These are phyloP conservation scores for Forbesichthys papilliferus DNA, from an alignment of 2,113 vertebrate genomes.

Conservation along the genomic window DNA sequence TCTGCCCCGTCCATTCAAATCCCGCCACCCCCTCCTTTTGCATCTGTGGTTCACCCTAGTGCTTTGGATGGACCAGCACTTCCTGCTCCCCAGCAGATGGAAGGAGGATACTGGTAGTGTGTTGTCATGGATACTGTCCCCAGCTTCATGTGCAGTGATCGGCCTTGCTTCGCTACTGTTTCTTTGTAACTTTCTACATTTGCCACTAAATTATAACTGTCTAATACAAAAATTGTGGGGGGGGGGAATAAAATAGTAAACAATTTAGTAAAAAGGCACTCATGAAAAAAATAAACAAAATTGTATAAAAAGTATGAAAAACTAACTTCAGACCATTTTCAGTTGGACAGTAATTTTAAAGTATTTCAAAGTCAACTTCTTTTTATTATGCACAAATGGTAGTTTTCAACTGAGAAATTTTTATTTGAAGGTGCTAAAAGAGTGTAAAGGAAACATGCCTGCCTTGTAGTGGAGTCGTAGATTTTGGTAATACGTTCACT, in stretches of 20 bases:
- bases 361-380: constrained; percentile 89
- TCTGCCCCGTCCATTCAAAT: constrained; percentile 36
- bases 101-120: constrained; percentile 77
- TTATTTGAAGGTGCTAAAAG: constrained; percentile 95
- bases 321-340: constrained; percentile 81
- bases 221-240: constrained; percentile 70
- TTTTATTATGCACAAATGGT: constrained; percentile 92
- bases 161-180: constrained; percentile 93
- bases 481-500: constrained; percentile 88
- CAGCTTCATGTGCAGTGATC: constrained; percentile 95
- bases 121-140: constrained; percentile 86
- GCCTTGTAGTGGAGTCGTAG: constrained; percentile 96
- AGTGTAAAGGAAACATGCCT: constrained; percentile 91
- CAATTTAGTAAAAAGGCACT: constrained; percentile 83
- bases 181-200: constrained; percentile 91
- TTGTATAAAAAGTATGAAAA: constrained; percentile 76
- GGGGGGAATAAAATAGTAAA: constrained; percentile 62
- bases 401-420: constrained; percentile 91
- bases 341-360: constrained; percentile 78
- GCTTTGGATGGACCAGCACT: constrained; percentile 69
- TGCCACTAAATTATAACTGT: constrained; percentile 92
- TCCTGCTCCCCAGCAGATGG: constrained; percentile 66
- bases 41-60: constrained; percentile 84
- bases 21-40: constrained; percentile 70
- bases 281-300: constrained; percentile 81